These are phyloP conservation scores for Aurelia coerulea DNA, from an alignment of 30 jellyfish, hydroid and myxozoan genomes.

Conservation along the genomic window DNA sequence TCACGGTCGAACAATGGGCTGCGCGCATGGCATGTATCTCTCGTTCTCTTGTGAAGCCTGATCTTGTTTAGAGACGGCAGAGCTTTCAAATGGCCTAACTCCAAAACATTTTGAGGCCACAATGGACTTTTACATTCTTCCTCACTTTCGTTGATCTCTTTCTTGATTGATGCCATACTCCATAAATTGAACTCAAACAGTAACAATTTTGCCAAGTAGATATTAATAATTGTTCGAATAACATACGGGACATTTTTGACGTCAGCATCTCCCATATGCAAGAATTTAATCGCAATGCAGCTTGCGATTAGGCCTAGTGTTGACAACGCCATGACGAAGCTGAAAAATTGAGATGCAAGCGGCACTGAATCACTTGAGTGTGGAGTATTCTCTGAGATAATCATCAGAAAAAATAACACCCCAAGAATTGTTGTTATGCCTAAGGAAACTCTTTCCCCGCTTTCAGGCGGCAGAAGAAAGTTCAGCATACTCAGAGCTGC, in stretches of 20 bases:
- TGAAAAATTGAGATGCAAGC: constrained; percentile 14
- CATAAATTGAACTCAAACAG: too few relatives aligned
- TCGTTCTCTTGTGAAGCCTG: too few relatives aligned
- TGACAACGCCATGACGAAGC: constrained; percentile 10
- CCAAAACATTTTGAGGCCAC: too few relatives aligned
- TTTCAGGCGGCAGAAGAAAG: constrained; percentile 21
- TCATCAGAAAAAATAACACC: constrained; percentile 2
- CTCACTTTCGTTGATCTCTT: too few relatives aligned
- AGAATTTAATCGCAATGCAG: background rate
- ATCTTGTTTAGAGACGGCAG: too few relatives aligned
- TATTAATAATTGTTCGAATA: too few relatives aligned
- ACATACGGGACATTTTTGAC: background rate
- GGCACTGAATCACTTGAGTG: constrained; percentile 7
- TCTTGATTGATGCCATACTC: too few relatives aligned
- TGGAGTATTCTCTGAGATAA: constrained; percentile 8
- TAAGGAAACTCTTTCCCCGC: constrained; percentile 18
- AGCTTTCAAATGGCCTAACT: too few relatives aligned
- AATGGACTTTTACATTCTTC: too few relatives aligned
- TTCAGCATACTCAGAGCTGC: background rate
- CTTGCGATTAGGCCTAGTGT: constrained; percentile 7
- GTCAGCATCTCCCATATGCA: background rate
- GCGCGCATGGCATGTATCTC: too few relatives aligned
- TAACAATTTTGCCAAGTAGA: too few relatives aligned
- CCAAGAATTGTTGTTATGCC: constrained; percentile 16
- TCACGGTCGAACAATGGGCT: too few relatives aligned